Base-by-base conservation (phyloP, 2,113 vertebrate species). In the Phainopepla nitens region DNA sequence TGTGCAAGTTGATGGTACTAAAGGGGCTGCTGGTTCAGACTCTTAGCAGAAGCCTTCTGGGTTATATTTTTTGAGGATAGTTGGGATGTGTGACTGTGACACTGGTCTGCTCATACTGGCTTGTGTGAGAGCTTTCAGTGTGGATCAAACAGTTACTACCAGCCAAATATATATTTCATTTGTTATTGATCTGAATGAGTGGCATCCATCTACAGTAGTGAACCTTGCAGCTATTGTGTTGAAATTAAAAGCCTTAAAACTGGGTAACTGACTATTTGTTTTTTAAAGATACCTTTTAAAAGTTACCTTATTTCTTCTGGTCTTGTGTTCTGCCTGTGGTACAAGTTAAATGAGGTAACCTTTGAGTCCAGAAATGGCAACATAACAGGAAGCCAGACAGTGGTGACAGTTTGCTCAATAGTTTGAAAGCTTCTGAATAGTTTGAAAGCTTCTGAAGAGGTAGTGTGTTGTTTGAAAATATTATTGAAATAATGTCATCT, bases 301-400 rank as follows among this genome's bases (percentile, higher is more conserved):
- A 61, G 44, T 49, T 75, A 28, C 27, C 7, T 68, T 50, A 8
- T 29, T 91, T 56, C 50, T 35, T 65, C 39, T 82, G 39, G 11
- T 65, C 39, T 69, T 35, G 29, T 83, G 41, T 91, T 92, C 24
- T 92, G 66, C 49, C n/a, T 60, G 24, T 54, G 82, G 81, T 45
- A 92, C 54, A 62, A 44, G 57, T 53, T 65, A 27, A 29, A 13
- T 81, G 41, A 90, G 77, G 78, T 91, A 94, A 88, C n/a, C 17
- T 70, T 77, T 31, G 39, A 70, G 61, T 61, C 68, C 68, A 86
- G 87, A 87, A 94, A 58, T 41, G 69, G 82, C 49, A 91, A 15
- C 25, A 4, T 82, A 86, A 84, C 84, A 94, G 97, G 93, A 96
- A 97, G 68, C 76, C 87, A 93, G 62, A 87, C 70, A 60, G 66